These are phyloP conservation scores for Hippopotamus amphibius DNA, from an alignment of 2,113 vertebrate species.

Conservation along the genomic window DNA sequence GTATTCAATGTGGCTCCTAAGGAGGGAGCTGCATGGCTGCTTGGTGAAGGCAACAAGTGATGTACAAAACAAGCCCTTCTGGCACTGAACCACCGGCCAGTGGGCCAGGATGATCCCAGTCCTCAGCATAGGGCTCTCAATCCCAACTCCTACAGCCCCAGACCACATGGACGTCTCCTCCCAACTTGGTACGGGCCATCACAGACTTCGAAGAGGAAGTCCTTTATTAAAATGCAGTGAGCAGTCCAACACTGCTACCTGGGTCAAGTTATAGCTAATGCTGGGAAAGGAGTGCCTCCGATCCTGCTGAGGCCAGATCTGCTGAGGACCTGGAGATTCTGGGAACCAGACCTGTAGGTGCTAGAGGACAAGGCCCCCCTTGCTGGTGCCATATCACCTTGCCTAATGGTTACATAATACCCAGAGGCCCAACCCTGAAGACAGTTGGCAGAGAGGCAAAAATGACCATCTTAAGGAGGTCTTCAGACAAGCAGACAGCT, in stretches of 20 bases:
- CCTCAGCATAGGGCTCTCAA: not conserved
- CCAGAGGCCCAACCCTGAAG: slow-evolving; percentile 22
- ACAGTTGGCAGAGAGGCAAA: slow-evolving; percentile 60
- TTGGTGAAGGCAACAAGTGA: not conserved
- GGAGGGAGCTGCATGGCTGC: not conserved
- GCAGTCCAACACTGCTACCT: not conserved
- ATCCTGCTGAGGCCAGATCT: not conserved
- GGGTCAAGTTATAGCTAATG: not conserved
- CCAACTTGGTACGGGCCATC: not conserved
- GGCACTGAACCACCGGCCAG: not conserved
- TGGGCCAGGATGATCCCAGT: not conserved
- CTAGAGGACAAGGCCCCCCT: not conserved
- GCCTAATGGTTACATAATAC: not conserved
- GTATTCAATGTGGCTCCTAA: not conserved
- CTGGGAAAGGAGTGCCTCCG: not conserved
- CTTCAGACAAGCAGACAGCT: slow-evolving; percentile 69
- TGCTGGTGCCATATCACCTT: not conserved
- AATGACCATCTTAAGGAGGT: slow-evolving; percentile 72
- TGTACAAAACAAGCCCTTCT: not conserved
- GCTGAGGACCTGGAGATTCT: not conserved
- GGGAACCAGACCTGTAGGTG: not conserved
- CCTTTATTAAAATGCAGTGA: slow-evolving; percentile 11
- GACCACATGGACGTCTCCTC: not conserved
- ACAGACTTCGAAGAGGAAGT: not conserved
- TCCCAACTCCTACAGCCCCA: not conserved